Conservation (phyloP, 2,797 vertebrate species). For the Spinus pinus region DNA sequence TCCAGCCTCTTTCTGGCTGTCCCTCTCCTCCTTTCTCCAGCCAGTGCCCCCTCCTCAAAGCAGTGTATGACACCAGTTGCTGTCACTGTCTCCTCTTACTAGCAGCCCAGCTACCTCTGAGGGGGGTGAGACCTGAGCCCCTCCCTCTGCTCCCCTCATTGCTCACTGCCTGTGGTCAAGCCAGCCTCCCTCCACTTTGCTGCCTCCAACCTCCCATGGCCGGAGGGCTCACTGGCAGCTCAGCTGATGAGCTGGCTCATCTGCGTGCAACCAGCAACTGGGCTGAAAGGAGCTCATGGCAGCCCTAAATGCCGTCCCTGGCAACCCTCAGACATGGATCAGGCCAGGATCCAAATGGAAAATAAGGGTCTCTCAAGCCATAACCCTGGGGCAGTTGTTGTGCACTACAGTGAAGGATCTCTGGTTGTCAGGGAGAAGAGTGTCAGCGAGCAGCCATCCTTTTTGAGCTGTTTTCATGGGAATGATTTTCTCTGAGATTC, state of each 20-base stretch:
- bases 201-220: conserved; percentile 6
- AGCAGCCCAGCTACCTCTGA: neutral
- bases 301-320: conserved; percentile 57
- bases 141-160: neutral
- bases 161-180: neutral
- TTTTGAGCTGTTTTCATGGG: neutral
- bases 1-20: neutral
- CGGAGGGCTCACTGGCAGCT: conserved; percentile 32
- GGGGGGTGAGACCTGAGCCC: neutral
- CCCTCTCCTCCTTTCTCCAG: neutral
- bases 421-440: neutral
- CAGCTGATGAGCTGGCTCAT: conserved; percentile 48
- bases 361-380: conserved; percentile 18
- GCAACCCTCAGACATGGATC: conserved; percentile 26
- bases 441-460: neutral
- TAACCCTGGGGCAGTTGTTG: conserved; percentile 3
- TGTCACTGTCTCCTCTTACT: neutral
- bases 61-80: conserved; percentile 29
- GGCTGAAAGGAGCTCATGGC: conserved; percentile 46
- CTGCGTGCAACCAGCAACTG: conserved; percentile 42
- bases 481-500: neutral
- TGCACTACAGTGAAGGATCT: neutral
- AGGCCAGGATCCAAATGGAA: conserved; percentile 8
- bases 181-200: conserved; percentile 15
- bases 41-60: neutral